Evolutionary conservation across 2,113 vertebrate species (phyloP), one percentile per base, ranked within the genome.

Genomic region (Xerus inauris): DNA sequence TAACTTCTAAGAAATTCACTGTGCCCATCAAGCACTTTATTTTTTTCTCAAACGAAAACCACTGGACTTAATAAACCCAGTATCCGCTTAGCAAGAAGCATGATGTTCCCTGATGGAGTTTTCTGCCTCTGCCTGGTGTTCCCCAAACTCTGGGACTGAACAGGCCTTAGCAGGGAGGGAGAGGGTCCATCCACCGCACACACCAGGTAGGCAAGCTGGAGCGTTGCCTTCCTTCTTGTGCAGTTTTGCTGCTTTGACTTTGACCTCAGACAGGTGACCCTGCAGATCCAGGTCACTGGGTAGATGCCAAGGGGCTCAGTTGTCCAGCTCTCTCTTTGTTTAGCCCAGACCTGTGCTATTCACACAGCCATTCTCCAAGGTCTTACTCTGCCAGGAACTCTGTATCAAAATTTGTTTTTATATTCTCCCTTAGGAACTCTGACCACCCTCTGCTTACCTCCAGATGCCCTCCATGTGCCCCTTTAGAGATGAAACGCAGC

Each of bases 31-130:
- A 64, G 73, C 49, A n/a, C 62, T 90, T 81, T 38, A 75, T 86
- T 65, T 90, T 93, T 47, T 75, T 75, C 57, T 64, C 28, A 90
- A 45, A 54, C 79, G 77, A 57, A 91, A 97, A 81, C 24, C 54
- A 40, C 14, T 57, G 28, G 9, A n/a, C n/a, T 62, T 73, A 51
- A 92, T 73, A 89, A 77, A 79, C 32, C 13, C 73, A 82, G 20
- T 1, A 12, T 24, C 59, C 69, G 40, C 57, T 79, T 40, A 73
- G 38, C 13, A 72, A 92, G 62, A 79, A 79, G 35, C 8, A 0
- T 0, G 0, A 8, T 28, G 8, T 40, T 67, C 86, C n/a, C 13
- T 0, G 4, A 16, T 6, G 47, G 62, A n/a, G 22, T 2, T 76
- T 71, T 91, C 11, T 16, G 10, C 67, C 28, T 82, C n/a, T 71